Evolutionary conservation across 2,113 vertebrate species (phyloP).

Genomic region (Scolopax mira): DNA sequence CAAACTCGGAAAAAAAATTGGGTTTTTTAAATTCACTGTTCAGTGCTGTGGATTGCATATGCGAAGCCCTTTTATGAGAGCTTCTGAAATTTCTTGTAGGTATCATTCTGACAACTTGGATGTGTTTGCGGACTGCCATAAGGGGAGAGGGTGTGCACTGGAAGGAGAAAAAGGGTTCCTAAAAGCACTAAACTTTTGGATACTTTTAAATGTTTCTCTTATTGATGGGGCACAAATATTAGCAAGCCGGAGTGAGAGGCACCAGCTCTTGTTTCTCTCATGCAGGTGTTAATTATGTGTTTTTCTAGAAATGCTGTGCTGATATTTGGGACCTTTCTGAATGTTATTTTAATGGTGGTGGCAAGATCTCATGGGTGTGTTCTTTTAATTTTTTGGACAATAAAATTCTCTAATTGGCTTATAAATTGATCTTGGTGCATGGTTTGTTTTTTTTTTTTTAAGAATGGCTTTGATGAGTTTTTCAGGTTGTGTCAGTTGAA

Average conservation of each 20-base stretch:
- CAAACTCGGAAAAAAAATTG: constrained; percentile 82
- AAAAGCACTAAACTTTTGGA: background rate
- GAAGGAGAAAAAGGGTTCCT: constrained; percentile 35
- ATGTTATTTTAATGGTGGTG: background rate
- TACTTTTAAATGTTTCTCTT: constrained; percentile 7
- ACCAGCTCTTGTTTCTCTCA: background rate
- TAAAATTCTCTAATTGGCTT: constrained; percentile 59
- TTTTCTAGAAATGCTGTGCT: constrained; percentile 8
- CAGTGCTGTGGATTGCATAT: constrained; percentile 68
- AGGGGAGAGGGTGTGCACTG: constrained; percentile 59
- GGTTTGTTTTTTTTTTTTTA: background rate
- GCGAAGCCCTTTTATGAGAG: constrained; percentile 62
- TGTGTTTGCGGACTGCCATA: background rate
- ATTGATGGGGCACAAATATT: background rate
- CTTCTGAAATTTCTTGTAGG: constrained; percentile 60
- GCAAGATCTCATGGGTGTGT: background rate
- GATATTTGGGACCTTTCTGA: background rate
- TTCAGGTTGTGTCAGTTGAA: background rate
- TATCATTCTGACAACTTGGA: constrained; percentile 48
- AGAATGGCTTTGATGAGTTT: background rate
- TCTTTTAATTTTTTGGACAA: constrained; percentile 39
- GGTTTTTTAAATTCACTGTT: constrained; percentile 79
- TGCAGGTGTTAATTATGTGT: constrained; percentile 12
- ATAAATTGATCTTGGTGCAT: background rate
- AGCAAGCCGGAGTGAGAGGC: background rate